phyloP scores from a whole-genome alignment of 1,140 invertebrate genomes.

The Melipona quadrifasciata region DNA sequence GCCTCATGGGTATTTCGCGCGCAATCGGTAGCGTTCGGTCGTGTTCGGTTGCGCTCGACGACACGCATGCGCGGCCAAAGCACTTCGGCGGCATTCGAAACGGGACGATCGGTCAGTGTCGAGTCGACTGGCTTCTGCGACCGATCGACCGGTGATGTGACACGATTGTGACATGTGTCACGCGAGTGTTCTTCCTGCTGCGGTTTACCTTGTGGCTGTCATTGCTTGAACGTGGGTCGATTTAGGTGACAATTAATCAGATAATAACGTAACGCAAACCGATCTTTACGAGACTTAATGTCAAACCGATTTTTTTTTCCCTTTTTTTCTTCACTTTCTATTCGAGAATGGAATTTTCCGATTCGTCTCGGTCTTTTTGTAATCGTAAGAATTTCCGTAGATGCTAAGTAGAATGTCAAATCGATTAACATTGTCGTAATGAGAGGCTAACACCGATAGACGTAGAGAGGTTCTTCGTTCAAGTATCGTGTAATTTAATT shows the following conservation, averaged over 20 bases:
- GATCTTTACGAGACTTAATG: background rate
- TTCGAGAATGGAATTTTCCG: background rate
- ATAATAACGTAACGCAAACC: no score
- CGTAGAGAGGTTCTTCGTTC: background rate
- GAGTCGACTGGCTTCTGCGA: conserved; percentile 74
- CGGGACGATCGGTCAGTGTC: conserved; percentile 70
- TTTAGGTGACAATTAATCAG: conserved; percentile 54
- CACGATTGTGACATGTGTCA: conserved; percentile 69
- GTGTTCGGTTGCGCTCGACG: conserved; percentile 1
- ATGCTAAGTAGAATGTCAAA: background rate
- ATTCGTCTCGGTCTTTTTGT: background rate
- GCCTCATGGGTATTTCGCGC: background rate
- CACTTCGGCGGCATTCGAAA: conserved; percentile 47
- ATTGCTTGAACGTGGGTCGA: conserved; percentile 61
- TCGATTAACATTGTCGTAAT: background rate
- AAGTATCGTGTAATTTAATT: background rate
- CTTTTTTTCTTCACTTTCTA: background rate
- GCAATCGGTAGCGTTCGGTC: background rate
- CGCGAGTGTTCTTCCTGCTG: conserved; percentile 62
- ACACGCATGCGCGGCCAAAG: conserved; percentile 8
- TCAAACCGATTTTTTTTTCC: background rate
- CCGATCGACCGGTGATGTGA: conserved; percentile 67
- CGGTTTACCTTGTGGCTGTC: conserved; percentile 51
- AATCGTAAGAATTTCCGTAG: background rate
- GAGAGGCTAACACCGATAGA: background rate